Evolutionary conservation across 2,888 invertebrate genomes (phyloP).

Genomic region (Timandra comae): DNA sequence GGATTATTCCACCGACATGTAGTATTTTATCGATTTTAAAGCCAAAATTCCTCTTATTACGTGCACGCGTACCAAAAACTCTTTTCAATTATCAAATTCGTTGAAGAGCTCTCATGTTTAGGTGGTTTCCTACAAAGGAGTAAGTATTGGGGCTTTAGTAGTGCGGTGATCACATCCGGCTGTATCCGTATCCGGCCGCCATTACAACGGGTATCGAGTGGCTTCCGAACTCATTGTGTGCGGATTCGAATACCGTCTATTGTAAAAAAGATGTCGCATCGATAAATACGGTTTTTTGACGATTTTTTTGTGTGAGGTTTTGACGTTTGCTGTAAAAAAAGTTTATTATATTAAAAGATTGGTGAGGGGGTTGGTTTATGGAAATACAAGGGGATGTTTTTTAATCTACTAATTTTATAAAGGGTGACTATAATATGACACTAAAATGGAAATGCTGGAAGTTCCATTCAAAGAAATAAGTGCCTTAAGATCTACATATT

Average conservation of each 20-base stretch:
- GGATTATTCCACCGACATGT: too few relatives aligned
- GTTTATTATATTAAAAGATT: slow-evolving; percentile 9
- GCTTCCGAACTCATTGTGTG: slow-evolving; percentile 61
- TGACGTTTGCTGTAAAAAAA: slow-evolving; percentile 12
- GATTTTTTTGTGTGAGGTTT: slow-evolving; percentile 14
- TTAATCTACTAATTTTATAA: not conserved
- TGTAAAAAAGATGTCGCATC: slow-evolving; percentile 49
- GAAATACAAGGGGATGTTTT: not conserved
- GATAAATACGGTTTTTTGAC: slow-evolving; percentile 29
- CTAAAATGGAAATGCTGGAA: too few relatives aligned
- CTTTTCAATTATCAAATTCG: slow-evolving; percentile 36
- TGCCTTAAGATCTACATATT: too few relatives aligned
- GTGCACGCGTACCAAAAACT: too few relatives aligned
- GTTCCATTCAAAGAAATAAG: too few relatives aligned
- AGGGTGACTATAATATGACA: too few relatives aligned
- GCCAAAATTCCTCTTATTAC: too few relatives aligned
- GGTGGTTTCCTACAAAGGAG: slow-evolving; percentile 38
- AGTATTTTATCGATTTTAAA: too few relatives aligned
- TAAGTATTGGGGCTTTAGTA: slow-evolving; percentile 36
- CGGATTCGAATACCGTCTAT: slow-evolving; percentile 41
- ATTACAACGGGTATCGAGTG: slow-evolving; percentile 67
- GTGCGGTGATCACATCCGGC: slow-evolving; percentile 56
- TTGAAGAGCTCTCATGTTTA: slow-evolving; percentile 39
- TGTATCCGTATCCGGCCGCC: slow-evolving; percentile 65
- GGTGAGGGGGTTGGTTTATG: slow-evolving; percentile 2